Evolutionary conservation across 2,888 invertebrate genomes (phyloP).

Genomic region (Chrysopilus asiliformis): DNA sequence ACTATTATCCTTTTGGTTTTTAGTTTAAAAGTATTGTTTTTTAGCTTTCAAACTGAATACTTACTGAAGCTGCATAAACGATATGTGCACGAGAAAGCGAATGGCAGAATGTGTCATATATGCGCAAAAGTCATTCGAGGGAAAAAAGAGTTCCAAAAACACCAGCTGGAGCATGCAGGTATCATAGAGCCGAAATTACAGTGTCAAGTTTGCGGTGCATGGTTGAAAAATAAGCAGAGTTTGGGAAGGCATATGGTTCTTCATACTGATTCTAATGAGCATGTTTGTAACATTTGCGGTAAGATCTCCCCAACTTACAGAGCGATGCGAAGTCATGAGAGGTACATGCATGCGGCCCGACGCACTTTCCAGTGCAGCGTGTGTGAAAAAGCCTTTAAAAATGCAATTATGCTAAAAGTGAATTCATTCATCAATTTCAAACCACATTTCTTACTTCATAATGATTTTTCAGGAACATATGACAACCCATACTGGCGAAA

Average conservation of each 20-base stretch:
- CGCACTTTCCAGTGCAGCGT: conserved; percentile 28
- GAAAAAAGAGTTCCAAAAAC: conserved; percentile 27
- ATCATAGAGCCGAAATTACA: conserved; percentile 27
- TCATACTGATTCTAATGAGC: conserved; percentile 25
- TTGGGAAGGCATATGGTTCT: conserved; percentile 30
- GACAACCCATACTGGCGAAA: conserved; percentile 33
- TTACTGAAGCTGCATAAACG: conserved; percentile 25
- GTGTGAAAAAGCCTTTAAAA: conserved; percentile 32
- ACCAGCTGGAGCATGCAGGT: conserved; percentile 28
- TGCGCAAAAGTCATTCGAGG: conserved; percentile 33
- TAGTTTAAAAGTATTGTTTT: conserved; percentile 1
- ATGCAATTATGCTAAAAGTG: conserved; percentile 29
- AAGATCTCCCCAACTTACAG: conserved; percentile 31
- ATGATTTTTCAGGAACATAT: conserved; percentile 29
- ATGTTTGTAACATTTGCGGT: conserved; percentile 29
- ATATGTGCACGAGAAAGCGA: conserved; percentile 26
- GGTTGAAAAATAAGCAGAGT: conserved; percentile 31
- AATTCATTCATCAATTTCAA: too few relatives aligned
- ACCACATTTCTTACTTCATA: too few relatives aligned
- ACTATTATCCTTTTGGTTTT: not conserved
- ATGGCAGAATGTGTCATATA: conserved; percentile 32
- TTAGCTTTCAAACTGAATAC: conserved; percentile 27
- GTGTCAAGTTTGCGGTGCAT: conserved; percentile 30
- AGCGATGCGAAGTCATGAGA: conserved; percentile 30
- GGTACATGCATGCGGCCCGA: conserved; percentile 29